Base-by-base conservation (phyloP, 2,797 vertebrate genomes). In the Argentina silus region DNA sequence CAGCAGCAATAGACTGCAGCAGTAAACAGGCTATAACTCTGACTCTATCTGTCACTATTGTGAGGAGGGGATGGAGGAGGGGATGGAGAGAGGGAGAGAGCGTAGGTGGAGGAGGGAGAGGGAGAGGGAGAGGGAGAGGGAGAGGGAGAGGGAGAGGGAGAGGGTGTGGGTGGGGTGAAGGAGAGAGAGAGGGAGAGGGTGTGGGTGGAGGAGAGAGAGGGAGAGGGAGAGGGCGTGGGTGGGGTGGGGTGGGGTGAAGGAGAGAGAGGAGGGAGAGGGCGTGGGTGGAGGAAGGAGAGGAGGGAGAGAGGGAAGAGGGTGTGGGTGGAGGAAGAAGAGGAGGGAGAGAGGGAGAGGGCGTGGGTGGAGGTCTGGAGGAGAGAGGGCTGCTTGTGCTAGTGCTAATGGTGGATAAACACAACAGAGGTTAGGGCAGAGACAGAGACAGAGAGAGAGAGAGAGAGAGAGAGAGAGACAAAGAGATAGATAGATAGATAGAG, bases 401-500 rank as follows among this genome's bases (percentile, higher is more conserved):
- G 15, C 51, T 17, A 53, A 53, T 17, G 51, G 51, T 17, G 14
- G 51, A 53, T 15, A 53, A 14, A 51, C 12, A n/a, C 4, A 59
- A 59, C 19, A 50, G 12, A 14, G 8, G 21, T 8, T 17, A 65
- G 77, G 48, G 15, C 1, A 8, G 47, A 51, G 12, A n/a, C 14
- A 42, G 47, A 10, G 43, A 17, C 17, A n/a, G 42, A 44, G 43
- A 55, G 15, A 45, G 57, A 17, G 9, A 61, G 45, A 15, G 43
- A 14, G 59, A 15, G 3, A 12, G 7, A 8, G 8, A 11, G 55
- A 47, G 19, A 71, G 15, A 50, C 12, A 45, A 45, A 60, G 19
- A 70, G 19, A 45, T n/a, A 70, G 68, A 50, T 14, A 61, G 60
- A 12, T 6, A 60, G 55, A 62, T 65, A 36, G 17, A 62, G 42